Evolutionary conservation across 2,113 vertebrate genomes (phyloP), one percentile per base, ranked within the genome.

Genomic region (Seriola quinqueradiata): DNA sequence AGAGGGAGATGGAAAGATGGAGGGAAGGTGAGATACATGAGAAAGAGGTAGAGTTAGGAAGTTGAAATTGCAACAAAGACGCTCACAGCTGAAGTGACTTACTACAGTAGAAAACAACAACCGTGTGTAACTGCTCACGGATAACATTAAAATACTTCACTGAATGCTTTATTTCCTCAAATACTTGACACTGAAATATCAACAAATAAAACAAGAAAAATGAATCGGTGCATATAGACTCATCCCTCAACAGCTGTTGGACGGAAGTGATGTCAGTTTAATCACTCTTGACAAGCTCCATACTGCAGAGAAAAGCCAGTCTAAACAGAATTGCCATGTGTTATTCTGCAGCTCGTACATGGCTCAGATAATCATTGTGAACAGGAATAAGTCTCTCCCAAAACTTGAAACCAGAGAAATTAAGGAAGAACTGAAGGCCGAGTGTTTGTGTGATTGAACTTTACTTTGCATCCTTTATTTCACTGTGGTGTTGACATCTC

Each of bases 391-490:
- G 16, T 78, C 44, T 70, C 52, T 66, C 59, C 28, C 58, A 72
- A 68, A 77, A 48, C 69, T 61, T 48, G 23, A 75, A 82, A 73
- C 55, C 75, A 82, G 28, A 71, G 63, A 65, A 88, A 84, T 76
- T 70, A 86, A 79, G 67, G 64, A 74, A 64, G 55, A 76, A 77
- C 65, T 67, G 14, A 70, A 76, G 60, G 57, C 28, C 60, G 52
- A 77, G 67, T 78, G 64, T 88, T 75, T 80, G 73, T 58, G 58
- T 84, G 84, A 86, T 87, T 86, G 74, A 88, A 81, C 81, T 83
- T 52, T 13, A 64, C 74, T 83, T 80, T 82, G 57, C 65, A 69
- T 74, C 70, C 55, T 85, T 82, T 84, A 78, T 80, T 82, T 82
- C 54, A 81, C 44, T 40, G 40, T 23, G 32, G 71, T 79, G 79